A percentile compares a stretch with the other conserved stretches of the same genome.
Evolutionary conservation across 2,888 invertebrate species (phyloP).

Genomic region (Conistra vaccinii): DNA sequence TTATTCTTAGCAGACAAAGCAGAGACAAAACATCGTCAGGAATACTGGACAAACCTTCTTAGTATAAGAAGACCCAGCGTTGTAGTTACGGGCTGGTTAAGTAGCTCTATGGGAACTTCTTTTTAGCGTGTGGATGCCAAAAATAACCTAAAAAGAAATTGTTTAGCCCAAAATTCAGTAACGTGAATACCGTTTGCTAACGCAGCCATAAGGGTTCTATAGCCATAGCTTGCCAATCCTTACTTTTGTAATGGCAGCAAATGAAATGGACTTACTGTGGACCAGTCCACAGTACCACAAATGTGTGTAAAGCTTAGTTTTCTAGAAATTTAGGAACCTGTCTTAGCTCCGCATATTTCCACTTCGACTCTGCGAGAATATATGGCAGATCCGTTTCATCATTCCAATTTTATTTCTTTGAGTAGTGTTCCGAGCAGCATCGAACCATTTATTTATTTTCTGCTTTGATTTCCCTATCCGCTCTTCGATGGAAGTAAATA

Average conservation of each 20-base stretch:
- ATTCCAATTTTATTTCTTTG: conserved; percentile 19
- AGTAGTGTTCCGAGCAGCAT: neutral
- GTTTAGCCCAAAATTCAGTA: neutral
- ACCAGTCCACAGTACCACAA: too few relatives aligned
- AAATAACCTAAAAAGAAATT: neutral
- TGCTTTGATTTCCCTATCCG: neutral
- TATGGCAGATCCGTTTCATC: conserved; percentile 2
- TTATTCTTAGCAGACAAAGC: neutral
- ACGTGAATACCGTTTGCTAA: neutral
- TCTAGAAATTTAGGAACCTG: neutral
- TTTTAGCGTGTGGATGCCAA: neutral
- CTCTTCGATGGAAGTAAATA: neutral
- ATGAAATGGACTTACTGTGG: too few relatives aligned
- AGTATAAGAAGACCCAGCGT: neutral
- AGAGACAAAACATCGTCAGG: too few relatives aligned
- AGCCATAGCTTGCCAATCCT: neutral
- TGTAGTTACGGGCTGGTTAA: neutral
- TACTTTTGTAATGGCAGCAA: neutral
- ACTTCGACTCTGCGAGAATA: neutral
- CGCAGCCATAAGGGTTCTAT: neutral
- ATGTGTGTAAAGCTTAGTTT: conserved; percentile 13
- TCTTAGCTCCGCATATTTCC: neutral
- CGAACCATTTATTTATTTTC: conserved; percentile 5
- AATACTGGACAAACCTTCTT: neutral
- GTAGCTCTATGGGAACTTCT: neutral